Percentiles rank a stretch among this genome's conserved stretches.
Conservation (phyloP, 2,113 vertebrate species). For the Phalacrocorax carbo region DNA sequence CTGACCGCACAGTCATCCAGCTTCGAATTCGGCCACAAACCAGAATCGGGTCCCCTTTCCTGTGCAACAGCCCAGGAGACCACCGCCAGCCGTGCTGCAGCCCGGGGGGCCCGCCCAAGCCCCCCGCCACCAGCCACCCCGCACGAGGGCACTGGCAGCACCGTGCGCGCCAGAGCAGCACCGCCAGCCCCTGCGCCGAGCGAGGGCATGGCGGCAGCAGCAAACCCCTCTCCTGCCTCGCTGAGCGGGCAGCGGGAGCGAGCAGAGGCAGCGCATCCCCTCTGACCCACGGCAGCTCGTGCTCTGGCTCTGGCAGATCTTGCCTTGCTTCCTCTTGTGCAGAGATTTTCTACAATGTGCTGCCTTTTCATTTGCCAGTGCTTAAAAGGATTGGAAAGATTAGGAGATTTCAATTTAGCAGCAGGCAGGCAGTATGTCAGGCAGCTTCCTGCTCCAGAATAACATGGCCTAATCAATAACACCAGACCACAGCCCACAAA, state of each 20-base stretch:
- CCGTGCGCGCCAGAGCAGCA: accelerated
- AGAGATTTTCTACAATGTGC: not conserved
- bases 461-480: conserved; percentile 2
- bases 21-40: not conserved
- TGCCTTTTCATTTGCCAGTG: conserved; percentile 45
- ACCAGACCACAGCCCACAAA: not conserved
- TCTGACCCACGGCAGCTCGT: accelerated
- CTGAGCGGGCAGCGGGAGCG: accelerated
- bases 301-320: not conserved
- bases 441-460: conserved; percentile 12
- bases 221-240: not conserved
- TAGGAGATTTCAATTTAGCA: conserved; percentile 42
- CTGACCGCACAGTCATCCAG: not conserved
- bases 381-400: conserved; percentile 57
- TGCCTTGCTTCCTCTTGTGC: not conserved
- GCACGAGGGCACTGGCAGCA: not conserved
- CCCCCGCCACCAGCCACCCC: not conserved
- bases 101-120: not conserved
- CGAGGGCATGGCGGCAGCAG: not conserved
- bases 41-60: not conserved
- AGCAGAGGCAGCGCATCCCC: not conserved
- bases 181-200: accelerated
- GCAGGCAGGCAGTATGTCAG: conserved; percentile 31
- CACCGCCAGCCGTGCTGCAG: not conserved
- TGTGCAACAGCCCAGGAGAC: accelerated